Conservation (phyloP, 2,797 vertebrate species). For the Brachyrhaphis roseni region DNA sequence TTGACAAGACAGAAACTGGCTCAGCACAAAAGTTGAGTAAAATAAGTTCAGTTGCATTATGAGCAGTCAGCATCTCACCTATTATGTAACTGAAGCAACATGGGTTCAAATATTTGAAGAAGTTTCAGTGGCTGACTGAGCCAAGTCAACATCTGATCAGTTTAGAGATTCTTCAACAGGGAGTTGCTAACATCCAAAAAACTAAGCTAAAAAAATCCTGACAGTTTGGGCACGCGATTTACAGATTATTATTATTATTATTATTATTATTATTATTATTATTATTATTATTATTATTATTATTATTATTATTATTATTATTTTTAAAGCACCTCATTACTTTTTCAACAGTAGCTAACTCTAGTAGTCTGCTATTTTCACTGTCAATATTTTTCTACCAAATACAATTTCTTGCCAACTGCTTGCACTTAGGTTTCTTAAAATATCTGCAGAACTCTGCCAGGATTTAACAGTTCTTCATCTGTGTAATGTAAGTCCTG, state of each 20-base stretch:
- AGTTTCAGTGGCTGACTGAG: neutral
- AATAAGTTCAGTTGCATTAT: neutral
- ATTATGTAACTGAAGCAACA: neutral
- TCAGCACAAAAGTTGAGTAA: neutral
- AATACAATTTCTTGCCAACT: neutral
- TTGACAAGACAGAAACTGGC: neutral
- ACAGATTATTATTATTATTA: neutral
- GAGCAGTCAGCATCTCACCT: neutral
- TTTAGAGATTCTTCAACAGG: neutral
- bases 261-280: no score
- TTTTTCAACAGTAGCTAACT: neutral
- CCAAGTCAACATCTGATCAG: neutral
- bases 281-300: no score
- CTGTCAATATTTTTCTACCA: neutral
- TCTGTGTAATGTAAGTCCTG: neutral
- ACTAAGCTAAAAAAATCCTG: no score
- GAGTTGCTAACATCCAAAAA: neutral
- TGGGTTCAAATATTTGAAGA: neutral
- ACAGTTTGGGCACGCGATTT: neutral
- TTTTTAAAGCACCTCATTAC: neutral
- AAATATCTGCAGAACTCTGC: neutral
- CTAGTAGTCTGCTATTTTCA: neutral
- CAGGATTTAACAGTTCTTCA: neutral
- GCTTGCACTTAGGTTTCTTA: neutral
- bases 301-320: no score